Conservation (phyloP, 2,797 vertebrate species). For the Alcedo quadribrachys region DNA sequence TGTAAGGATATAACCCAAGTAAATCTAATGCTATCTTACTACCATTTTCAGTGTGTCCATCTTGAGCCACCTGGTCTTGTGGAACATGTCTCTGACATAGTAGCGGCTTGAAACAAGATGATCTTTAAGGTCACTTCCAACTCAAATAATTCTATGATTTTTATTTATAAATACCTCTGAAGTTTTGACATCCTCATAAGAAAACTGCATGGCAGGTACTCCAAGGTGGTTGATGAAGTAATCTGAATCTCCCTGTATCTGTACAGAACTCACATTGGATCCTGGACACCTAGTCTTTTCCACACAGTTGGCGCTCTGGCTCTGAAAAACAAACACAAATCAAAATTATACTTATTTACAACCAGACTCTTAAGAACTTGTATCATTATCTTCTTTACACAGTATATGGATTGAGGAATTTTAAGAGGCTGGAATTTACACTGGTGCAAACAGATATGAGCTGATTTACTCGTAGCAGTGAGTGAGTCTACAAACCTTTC, state of each 20-base stretch:
- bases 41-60: background rate
- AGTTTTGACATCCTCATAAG: constrained; percentile 82
- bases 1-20: background rate
- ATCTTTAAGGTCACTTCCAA: too few species aligned
- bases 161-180: constrained; percentile 81
- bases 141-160: background rate
- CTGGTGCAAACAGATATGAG: background rate
- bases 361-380: background rate
- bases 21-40: background rate
- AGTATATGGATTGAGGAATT: background rate
- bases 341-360: background rate
- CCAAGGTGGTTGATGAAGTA: constrained; percentile 93
- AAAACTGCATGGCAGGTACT: constrained; percentile 86
- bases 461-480: background rate
- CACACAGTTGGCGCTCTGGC: constrained; percentile 83
- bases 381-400: background rate
- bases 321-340: constrained; percentile 79
- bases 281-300: constrained; percentile 78
- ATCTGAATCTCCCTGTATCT: constrained; percentile 86
- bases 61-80: too few species aligned
- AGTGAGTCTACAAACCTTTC: background rate
- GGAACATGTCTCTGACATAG: too few species aligned
- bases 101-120: too few species aligned
- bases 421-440: background rate
- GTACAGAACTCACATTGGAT: constrained; percentile 86